Conservation (phyloP, 2,888 invertebrate genomes). For the Mesopsocus fuscifrons region DNA sequence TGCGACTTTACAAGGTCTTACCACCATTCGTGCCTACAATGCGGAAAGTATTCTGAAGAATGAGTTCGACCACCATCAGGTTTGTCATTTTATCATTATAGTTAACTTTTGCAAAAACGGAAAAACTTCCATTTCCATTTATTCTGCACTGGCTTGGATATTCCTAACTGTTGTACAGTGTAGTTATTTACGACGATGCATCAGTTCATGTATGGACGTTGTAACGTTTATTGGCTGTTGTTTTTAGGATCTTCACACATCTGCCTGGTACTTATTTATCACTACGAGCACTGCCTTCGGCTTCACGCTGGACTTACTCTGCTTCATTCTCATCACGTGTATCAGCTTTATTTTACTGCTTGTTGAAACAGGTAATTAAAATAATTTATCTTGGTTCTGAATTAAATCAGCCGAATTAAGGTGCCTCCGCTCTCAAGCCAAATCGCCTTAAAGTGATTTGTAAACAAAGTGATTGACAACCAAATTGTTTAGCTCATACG, state of each 20-base stretch:
- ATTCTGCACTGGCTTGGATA: background rate
- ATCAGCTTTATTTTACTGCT: conserved; percentile 46
- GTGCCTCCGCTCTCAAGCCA: too few species aligned
- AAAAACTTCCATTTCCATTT: background rate
- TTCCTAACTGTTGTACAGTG: too few species aligned
- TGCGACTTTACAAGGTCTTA: conserved; percentile 56
- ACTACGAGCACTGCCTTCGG: conserved; percentile 43
- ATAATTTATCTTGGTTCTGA: too few species aligned
- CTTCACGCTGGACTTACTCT: conserved; percentile 41
- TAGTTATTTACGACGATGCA: background rate
- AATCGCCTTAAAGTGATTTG: too few species aligned
- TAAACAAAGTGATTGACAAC: too few species aligned
- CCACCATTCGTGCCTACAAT: conserved; percentile 59
- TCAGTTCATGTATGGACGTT: background rate
- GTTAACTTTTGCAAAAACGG: background rate
- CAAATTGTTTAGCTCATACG: too few species aligned
- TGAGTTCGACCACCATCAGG: conserved; percentile 32
- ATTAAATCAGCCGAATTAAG: too few species aligned
- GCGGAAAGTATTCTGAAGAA: conserved; percentile 41
- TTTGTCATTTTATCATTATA: conserved; percentile 19
- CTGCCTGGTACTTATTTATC: conserved; percentile 46
- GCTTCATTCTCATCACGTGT: conserved; percentile 38
- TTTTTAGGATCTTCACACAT: conserved; percentile 36
- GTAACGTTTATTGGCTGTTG: conserved; percentile 1
- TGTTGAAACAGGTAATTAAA: conserved; percentile 22